Conservation (phyloP, 1,140 invertebrate species). For the Nylanderia fulva region DNA sequence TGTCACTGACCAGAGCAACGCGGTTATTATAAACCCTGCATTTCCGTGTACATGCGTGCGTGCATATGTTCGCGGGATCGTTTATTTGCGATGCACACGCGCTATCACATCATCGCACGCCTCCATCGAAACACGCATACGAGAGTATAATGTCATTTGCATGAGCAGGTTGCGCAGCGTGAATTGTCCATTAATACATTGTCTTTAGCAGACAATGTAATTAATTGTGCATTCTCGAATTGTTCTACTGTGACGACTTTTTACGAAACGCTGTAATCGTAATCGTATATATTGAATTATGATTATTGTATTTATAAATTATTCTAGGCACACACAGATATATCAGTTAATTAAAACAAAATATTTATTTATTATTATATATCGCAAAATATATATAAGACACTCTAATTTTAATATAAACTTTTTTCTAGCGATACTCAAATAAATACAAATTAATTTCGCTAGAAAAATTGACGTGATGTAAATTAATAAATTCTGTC, state of each 20-base stretch:
- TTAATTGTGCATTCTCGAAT: slow-evolving; percentile 27
- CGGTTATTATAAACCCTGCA: slow-evolving; percentile 58
- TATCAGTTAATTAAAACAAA: neutral
- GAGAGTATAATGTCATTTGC: slow-evolving; percentile 23
- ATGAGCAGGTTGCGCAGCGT: slow-evolving; percentile 16
- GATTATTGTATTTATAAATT: neutral
- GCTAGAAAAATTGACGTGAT: neutral
- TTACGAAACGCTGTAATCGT: neutral
- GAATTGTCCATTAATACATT: neutral
- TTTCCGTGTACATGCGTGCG: slow-evolving; percentile 21
- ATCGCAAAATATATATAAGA: neutral
- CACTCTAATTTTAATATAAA: neutral
- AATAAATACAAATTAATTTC: neutral
- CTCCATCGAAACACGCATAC: neutral
- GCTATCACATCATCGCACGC: slow-evolving; percentile 56
- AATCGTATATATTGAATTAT: neutral
- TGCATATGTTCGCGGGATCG: slow-evolving; percentile 16
- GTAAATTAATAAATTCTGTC: neutral
- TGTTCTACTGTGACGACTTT: neutral
- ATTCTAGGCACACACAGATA: neutral
- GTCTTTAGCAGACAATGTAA: slow-evolving; percentile 10
- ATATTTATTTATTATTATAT: neutral
- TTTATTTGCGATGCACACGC: slow-evolving; percentile 61
- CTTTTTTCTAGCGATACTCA: neutral
- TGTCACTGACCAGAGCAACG: slow-evolving; percentile 70